These are phyloP conservation scores for Syngnathoides biaculeatus DNA, from an alignment of 2,113 vertebrate species.

Conservation along the genomic window DNA sequence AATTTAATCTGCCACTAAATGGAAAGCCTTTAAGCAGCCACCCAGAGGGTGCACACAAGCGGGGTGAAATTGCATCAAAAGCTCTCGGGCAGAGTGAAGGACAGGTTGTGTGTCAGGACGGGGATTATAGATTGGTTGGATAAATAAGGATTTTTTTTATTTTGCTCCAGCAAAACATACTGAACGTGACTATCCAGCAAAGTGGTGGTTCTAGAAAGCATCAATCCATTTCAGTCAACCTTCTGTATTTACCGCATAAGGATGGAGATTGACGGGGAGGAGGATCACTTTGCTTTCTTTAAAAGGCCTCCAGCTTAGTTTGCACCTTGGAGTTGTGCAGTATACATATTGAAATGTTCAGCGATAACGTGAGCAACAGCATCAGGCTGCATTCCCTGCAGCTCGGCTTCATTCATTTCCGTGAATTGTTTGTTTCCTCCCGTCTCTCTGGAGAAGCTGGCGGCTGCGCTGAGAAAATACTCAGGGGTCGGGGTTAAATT, in stretches of 20 bases:
- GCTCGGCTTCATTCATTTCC: conserved; percentile 57
- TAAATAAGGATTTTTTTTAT: conserved; percentile 51
- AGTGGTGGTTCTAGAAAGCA: conserved; percentile 57
- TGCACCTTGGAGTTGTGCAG: conserved; percentile 33
- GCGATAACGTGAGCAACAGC: conserved; percentile 25
- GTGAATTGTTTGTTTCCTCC: conserved; percentile 57
- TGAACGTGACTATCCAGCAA: conserved; percentile 53
- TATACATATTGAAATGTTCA: conserved; percentile 50
- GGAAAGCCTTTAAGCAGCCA: conserved; percentile 69
- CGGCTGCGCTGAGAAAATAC: conserved; percentile 40
- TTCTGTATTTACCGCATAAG: conserved; percentile 43
- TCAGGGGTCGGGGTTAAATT: conserved; percentile 47
- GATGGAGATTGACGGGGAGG: conserved; percentile 49
- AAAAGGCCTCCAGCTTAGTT: conserved; percentile 54
- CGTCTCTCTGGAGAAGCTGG: conserved; percentile 33
- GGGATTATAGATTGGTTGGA: conserved; percentile 61
- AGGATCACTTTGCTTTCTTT: conserved; percentile 48
- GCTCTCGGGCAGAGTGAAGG: conserved; percentile 41
- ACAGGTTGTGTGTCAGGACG: conserved; percentile 55
- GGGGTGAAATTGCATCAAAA: conserved; percentile 60
- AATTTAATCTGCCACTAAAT: conserved; percentile 71
- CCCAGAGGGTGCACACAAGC: conserved; percentile 53
- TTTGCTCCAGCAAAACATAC: conserved; percentile 42
- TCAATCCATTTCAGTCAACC: conserved; percentile 56
- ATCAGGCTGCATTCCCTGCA: conserved; percentile 33